Conservation (phyloP, 2,113 vertebrate genomes). For the Eleginops maclovinus region DNA sequence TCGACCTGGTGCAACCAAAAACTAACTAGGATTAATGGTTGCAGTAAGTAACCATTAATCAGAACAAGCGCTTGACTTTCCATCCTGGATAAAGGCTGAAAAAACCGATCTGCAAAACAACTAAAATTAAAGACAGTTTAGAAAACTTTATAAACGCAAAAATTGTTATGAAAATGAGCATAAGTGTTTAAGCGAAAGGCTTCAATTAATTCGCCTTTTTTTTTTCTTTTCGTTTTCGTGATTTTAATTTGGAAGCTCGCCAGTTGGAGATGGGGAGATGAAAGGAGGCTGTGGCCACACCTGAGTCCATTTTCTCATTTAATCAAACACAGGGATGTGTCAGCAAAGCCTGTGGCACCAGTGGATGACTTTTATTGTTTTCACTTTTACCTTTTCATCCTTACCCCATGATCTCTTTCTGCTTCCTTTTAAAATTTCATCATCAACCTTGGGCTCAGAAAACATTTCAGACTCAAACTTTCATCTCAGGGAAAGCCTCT, state of each 20-base stretch:
- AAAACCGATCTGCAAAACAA: slow-evolving; percentile 1
- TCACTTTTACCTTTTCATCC: slow-evolving; percentile 34
- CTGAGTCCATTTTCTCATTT: slow-evolving; percentile 20
- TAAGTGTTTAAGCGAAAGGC: not conserved
- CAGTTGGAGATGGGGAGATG: not conserved
- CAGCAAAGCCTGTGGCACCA: slow-evolving; percentile 23
- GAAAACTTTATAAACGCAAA: not conserved
- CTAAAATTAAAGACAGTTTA: not conserved
- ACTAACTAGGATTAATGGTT: slow-evolving; percentile 31
- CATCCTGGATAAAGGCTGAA: not conserved
- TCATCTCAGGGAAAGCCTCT: slow-evolving; percentile 20
- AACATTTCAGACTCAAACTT: slow-evolving; percentile 29
- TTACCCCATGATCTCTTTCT: not conserved
- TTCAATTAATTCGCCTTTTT: slow-evolving; percentile 13
- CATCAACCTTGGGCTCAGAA: slow-evolving; percentile 1
- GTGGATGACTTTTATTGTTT: slow-evolving; percentile 4
- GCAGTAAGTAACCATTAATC: slow-evolving; percentile 20
- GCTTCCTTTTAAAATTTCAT: slow-evolving; percentile 17
- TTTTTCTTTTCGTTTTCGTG: slow-evolving; percentile 5
- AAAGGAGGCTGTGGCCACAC: slow-evolving; percentile 25
- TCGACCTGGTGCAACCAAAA: slow-evolving; percentile 12
- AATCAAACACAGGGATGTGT: slow-evolving; percentile 37
- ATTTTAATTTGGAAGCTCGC: slow-evolving; percentile 10
- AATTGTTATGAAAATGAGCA: not conserved
- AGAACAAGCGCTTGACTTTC: not conserved